A percentile compares a stretch with the other conserved stretches of the same genome.
Evolutionary conservation across 2,888 invertebrate genomes (phyloP).

Genomic region (Drosophila acutilabella): DNA sequence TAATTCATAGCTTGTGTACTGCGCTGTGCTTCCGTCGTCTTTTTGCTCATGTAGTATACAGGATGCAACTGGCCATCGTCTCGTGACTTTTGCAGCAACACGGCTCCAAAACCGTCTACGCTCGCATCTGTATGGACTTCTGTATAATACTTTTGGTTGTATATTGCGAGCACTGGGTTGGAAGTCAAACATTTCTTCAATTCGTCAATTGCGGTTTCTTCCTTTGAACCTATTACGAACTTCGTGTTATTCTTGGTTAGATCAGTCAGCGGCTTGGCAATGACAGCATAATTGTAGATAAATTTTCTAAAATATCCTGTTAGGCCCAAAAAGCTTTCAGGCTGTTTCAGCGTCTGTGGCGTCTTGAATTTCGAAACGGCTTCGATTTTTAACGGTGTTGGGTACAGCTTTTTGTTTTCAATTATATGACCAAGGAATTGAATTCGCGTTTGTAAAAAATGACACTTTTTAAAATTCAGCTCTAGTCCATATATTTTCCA

Average conservation of each 20-base stretch:
- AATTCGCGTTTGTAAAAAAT: conserved; percentile 1
- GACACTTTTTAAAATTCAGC: conserved; percentile 10
- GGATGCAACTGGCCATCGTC: conserved; percentile 14
- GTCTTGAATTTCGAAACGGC: conserved; percentile 5
- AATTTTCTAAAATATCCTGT: conserved; percentile 7
- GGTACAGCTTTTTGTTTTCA: no score
- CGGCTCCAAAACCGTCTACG: no score
- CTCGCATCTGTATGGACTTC: conserved; percentile 18
- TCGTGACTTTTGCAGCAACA: conserved; percentile 1
- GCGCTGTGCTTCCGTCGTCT: background rate
- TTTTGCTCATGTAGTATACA: conserved; percentile 15
- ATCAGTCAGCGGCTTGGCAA: background rate
- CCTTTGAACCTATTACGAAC: conserved; percentile 1
- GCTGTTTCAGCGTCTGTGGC: conserved; percentile 8
- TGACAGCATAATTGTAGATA: no score
- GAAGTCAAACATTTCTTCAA: no score
- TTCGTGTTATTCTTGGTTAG: background rate
- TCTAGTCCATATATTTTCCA: background rate
- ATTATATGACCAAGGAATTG: conserved; percentile 7
- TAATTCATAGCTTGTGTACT: background rate
- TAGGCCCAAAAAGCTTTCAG: conserved; percentile 5
- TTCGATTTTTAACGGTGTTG: background rate
- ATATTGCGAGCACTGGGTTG: background rate
- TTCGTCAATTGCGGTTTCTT: background rate
- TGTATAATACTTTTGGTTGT: background rate